Base-by-base conservation (phyloP, 1,140 invertebrate genomes). In the Brachionus koreanus region DNA sequence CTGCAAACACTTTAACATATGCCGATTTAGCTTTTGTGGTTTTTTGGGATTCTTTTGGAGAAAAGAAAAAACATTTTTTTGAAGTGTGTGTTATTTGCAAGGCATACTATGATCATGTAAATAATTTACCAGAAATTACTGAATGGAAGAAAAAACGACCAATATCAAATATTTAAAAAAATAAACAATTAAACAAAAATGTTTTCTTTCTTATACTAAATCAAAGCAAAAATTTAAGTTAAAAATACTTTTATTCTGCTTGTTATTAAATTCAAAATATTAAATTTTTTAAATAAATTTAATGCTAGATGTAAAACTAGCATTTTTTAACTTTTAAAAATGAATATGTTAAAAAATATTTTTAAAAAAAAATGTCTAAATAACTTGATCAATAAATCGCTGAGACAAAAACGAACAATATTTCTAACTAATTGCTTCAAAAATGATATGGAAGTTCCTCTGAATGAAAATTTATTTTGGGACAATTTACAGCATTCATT, bases 401-500 rank as follows among this genome's bases (percentile, higher is more conserved):
- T 19, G 49, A 19, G n/a, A 9, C 63, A 9, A 1, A 65, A 12
- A 33, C 25, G 63, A 65, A 6, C 12, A 16, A 19, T 69, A 39
- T 69, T 10, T 33, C 9, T 16, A 4, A 37, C 16, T 19, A 10
- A 39, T 23, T 19, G n/a, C n/a, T 39, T 42, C n/a, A 37, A 39
- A 23, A 69, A 35, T 19, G 35, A 69, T 3, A 5, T n/a, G 1
- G 65, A 69, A 16, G 9, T 42, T 49, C 16, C 6, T 25, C 29
- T 46, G 13, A 23, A 74, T 29, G 69, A 74, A 74, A 74, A 74
- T 74, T 25, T 74, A 5, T 74, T 46, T 46, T 74, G 69, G 69
- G 69, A 74, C 29, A 74, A 74, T 74, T 39, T 74, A 13, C 37
- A 74, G 25, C 43, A 33, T 46, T 74, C 39, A 74, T 46, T 25